Percentiles rank a stretch among this genome's conserved stretches.
Conservation (phyloP, 2,113 vertebrate genomes). For the Shinisaurus crocodilurus region DNA sequence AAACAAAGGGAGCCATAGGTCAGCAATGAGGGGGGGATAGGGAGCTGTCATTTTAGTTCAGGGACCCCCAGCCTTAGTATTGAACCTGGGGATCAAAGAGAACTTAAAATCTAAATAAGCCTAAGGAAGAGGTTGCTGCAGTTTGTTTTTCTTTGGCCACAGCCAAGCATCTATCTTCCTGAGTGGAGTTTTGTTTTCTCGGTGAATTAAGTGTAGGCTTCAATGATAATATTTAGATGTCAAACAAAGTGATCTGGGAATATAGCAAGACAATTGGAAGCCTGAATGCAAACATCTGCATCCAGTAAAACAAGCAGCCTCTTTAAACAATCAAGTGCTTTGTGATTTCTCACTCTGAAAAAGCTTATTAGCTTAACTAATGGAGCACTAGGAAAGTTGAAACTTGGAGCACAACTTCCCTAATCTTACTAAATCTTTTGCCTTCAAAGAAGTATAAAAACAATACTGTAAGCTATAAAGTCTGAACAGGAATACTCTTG, state of each 20-base stretch:
- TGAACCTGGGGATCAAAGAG: neutral
- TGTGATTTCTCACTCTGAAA: neutral
- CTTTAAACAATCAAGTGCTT: neutral
- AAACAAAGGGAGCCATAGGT: neutral
- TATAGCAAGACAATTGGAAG: neutral
- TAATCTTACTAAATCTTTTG: neutral
- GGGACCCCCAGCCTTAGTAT: neutral
- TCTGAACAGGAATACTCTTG: conserved; percentile 28
- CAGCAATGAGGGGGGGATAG: neutral
- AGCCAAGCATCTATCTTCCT: rapidly evolving
- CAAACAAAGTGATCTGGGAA: conserved; percentile 35
- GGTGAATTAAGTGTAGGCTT: conserved; percentile 22
- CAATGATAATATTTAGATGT: conserved; percentile 37
- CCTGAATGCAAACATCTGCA: neutral
- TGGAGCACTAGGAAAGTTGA: neutral
- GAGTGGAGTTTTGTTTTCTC: conserved; percentile 20
- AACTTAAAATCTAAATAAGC: neutral
- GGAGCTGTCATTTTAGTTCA: no score
- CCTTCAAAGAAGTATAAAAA: conserved; percentile 24
- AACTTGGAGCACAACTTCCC: conserved; percentile 30
- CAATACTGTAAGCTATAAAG: neutral
- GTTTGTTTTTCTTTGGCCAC: conserved; percentile 1
- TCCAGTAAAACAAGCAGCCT: neutral
- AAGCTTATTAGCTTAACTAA: neutral
- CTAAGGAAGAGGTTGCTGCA: neutral